Percentiles rank a stretch among this genome's conserved stretches.
These are phyloP conservation scores for Corythornis vintsioides DNA, from an alignment of 2,113 vertebrate genomes.

Conservation along the genomic window DNA sequence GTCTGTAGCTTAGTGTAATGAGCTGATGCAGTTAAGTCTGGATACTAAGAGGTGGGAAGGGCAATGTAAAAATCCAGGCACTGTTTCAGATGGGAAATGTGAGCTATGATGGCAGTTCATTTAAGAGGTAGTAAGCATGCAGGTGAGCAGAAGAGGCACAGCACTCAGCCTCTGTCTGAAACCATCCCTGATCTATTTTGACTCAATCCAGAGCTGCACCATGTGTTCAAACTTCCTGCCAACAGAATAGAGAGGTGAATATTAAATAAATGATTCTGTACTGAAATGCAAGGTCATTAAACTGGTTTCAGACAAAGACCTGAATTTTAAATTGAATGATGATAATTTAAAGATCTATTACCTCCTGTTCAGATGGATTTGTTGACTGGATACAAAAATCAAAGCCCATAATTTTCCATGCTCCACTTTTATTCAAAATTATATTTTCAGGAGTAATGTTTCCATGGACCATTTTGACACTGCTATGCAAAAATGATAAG, in stretches of 20 bases:
- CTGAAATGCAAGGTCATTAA: background rate
- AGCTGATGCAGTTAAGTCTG: background rate
- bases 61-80: background rate
- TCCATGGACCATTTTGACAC: constrained; percentile 98
- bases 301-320: background rate
- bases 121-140: background rate
- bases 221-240: background rate
- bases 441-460: constrained; percentile 94
- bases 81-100: background rate
- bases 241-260: background rate
- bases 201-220: background rate
- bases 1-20: background rate
- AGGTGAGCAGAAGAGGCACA: background rate
- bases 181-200: background rate
- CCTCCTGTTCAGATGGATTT: constrained; percentile 94
- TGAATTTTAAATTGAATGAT: background rate
- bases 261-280: background rate
- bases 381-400: constrained; percentile 93
- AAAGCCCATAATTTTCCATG: constrained; percentile 99
- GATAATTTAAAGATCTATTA: constrained; percentile 61
- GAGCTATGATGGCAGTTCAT: background rate
- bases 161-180: background rate
- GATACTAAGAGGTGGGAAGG: background rate
- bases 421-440: constrained; percentile 96
- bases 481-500: constrained; percentile 94